These are phyloP conservation scores for Sesia bembeciformis DNA, from an alignment of 2,888 invertebrate genomes.

Conservation along the genomic window DNA sequence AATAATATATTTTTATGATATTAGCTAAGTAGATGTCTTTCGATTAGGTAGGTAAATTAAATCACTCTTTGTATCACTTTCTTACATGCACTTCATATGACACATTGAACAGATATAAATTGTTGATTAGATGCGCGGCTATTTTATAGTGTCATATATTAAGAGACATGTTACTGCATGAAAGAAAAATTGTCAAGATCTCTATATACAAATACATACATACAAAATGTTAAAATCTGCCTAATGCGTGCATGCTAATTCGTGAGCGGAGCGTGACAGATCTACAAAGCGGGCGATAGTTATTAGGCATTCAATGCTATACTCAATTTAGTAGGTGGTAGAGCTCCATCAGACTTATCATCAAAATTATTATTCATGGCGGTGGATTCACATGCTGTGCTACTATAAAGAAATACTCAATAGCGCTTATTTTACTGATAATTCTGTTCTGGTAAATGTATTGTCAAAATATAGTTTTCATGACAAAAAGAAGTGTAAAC, in stretches of 20 bases:
- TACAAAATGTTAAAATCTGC: too few species aligned
- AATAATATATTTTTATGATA: too few species aligned
- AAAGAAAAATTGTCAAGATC: too few species aligned
- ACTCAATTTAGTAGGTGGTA: neutral
- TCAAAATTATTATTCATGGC: neutral
- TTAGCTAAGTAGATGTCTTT: too few species aligned
- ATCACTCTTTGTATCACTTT: too few species aligned
- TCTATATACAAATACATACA: too few species aligned
- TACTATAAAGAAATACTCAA: neutral
- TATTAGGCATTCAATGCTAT: neutral
- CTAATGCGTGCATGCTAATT: neutral
- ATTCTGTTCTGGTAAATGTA: neutral
- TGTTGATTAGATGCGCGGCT: too few species aligned
- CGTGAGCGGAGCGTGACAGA: neutral
- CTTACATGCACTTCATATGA: too few species aligned
- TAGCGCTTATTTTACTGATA: neutral
- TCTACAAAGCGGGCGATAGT: neutral
- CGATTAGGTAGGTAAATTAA: too few species aligned
- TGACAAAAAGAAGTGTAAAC: neutral
- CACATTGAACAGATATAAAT: too few species aligned
- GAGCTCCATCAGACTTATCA: neutral
- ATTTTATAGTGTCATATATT: too few species aligned
- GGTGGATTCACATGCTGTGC: neutral
- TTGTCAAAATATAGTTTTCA: neutral
- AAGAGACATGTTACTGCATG: too few species aligned